These are phyloP conservation scores for Nasua narica DNA, from an alignment of 2,797 vertebrate species.

Conservation along the genomic window DNA sequence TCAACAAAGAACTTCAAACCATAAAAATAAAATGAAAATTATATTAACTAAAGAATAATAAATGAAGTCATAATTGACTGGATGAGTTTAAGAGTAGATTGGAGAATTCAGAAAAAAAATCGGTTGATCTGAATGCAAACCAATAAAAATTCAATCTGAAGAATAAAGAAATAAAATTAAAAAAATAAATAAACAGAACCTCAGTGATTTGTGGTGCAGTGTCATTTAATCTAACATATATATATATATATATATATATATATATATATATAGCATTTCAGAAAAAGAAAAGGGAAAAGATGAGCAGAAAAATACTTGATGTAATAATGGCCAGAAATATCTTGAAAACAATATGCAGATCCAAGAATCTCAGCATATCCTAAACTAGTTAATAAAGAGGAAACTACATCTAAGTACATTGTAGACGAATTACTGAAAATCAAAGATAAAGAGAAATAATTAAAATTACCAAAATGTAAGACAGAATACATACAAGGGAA, in stretches of 20 bases:
- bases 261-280: not conserved
- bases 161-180: not conserved
- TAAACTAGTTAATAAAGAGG: not conserved
- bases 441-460: not conserved
- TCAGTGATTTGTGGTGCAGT: not conserved
- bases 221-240: not conserved
- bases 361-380: not conserved
- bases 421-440: not conserved
- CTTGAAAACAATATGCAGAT: not conserved
- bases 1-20: not conserved
- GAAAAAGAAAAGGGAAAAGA: not conserved
- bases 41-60: not conserved
- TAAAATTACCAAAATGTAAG: not conserved
- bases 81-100: not conserved
- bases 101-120: not conserved
- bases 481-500: not conserved
- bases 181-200: not conserved
- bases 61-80: not conserved
- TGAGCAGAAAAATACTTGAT: not conserved
- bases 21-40: not conserved
- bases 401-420: not conserved
- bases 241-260: not conserved
- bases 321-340: not conserved
- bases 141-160: not conserved
- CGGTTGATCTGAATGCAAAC: not conserved